Base-by-base conservation (phyloP, 2,888 invertebrate species). In the Lycaena phlaeas region DNA sequence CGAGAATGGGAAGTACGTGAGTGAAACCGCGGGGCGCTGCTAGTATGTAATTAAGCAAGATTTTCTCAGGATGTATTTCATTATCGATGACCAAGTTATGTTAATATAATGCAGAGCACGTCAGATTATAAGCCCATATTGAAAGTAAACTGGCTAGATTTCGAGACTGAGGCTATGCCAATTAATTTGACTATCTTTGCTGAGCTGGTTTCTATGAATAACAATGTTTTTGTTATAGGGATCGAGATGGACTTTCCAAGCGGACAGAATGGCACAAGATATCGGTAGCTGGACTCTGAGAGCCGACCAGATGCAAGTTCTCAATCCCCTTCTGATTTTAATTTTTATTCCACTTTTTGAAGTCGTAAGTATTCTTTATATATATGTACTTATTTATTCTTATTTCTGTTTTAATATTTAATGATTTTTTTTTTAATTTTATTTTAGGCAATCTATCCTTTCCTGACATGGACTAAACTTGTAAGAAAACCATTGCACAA, bases 291-390 rank as follows among this genome's bases (percentile, higher is more conserved):
- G 88, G 73, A 86, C 88, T 0, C 76, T 95, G 11, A 91, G 95
- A 54, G 96, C 98, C 0, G 98, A 98, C 77, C 98, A 98, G 73
- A 91, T 98, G 90, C 96, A 96, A 86, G 93, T 96, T 43, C 72
- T 96, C 2, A 97, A 97, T 77, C 96, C 97, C 0, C 63, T 96
- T 3, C 78, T 96, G 25, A 94, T 97, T 54, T 76, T 97, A 14
- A 38, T 90, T 2, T 91, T 96, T 53, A 96, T 97, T 57, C 97
- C 97, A 0, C 59, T 94, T 0, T 95, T 93, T 60, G 91, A 94
- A 68, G 87, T 89, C 41, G 87, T 84, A 64, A 64, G 74, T 56
- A 41, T 41, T 14, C 12, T 28, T 27, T 7, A 22, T 9, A 17
- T n/a, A n/a, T n/a, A n/a, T n/a, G n/a, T n/a, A n/a, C n/a, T 28